A percentile compares a stretch with the other conserved stretches of the same genome.
Evolutionary conservation across 2,797 vertebrate genomes (phyloP).

Genomic region (Onychomys leucogaster): DNA sequence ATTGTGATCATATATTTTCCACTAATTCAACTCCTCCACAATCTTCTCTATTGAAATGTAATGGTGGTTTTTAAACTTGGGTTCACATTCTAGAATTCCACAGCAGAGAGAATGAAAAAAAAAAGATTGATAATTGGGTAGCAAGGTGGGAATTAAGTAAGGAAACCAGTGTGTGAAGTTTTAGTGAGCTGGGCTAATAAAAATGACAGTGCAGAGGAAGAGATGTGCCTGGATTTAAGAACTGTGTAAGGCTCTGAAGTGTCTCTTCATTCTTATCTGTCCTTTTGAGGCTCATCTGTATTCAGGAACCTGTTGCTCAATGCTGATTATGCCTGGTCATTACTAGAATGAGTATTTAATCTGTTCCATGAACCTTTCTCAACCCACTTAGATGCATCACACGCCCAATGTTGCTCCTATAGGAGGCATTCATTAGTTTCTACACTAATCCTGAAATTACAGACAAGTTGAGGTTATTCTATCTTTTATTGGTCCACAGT

Average conservation of each 20-base stretch:
- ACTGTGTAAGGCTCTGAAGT: neutral
- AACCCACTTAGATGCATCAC: neutral
- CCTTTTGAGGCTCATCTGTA: neutral
- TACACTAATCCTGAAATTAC: neutral
- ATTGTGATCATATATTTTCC: neutral
- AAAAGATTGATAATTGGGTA: too few species aligned
- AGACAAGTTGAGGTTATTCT: neutral
- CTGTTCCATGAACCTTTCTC: neutral
- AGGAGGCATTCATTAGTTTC: neutral
- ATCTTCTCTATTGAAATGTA: neutral
- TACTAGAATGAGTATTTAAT: neutral
- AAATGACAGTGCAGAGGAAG: rapidly evolving
- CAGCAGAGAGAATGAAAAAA: neutral
- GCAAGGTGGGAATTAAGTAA: neutral
- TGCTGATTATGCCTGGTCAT: neutral
- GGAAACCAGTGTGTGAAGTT: neutral
- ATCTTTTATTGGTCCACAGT: neutral
- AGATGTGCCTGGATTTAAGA: neutral
- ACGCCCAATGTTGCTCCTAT: neutral
- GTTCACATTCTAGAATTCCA: neutral
- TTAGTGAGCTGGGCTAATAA: neutral
- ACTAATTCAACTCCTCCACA: neutral
- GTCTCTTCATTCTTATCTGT: neutral
- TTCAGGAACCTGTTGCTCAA: neutral
- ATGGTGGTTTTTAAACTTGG: neutral